Evolutionary conservation across 2,797 vertebrate species (phyloP).

Genomic region (Leptoclinus maculatus): DNA sequence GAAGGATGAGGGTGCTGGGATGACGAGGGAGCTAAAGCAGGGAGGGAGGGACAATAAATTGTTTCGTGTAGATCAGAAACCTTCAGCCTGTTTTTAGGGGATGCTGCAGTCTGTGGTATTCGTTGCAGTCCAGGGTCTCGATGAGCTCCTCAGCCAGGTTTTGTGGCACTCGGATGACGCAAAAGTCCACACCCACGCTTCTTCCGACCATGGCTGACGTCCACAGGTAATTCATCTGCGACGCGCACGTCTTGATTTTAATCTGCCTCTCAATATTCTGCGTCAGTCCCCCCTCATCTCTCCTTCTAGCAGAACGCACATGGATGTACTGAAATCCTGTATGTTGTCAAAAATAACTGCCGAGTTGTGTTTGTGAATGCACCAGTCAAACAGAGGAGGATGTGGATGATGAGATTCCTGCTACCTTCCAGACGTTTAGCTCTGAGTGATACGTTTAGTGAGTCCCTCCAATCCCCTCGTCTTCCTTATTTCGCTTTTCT

Average conservation of each 20-base stretch:
- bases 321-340: slow-evolving; percentile 42
- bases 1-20: slow-evolving; percentile 30
- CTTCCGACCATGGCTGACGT: neutral
- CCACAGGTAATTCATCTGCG: neutral
- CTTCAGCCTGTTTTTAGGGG: neutral
- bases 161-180: slow-evolving; percentile 35
- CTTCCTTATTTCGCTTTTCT: slow-evolving; percentile 11
- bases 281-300: neutral
- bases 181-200: slow-evolving; percentile 17
- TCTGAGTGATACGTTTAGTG: slow-evolving; percentile 30
- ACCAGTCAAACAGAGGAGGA: slow-evolving; percentile 54
- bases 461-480: slow-evolving; percentile 29
- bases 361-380: slow-evolving; percentile 41
- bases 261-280: neutral
- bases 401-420: slow-evolving; percentile 58
- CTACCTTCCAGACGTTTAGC: slow-evolving; percentile 40
- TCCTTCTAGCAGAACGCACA: slow-evolving; percentile 14
- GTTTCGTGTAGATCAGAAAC: slow-evolving; percentile 25
- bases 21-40: slow-evolving; percentile 24
- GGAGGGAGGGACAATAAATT: slow-evolving; percentile 23
- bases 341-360: slow-evolving; percentile 29
- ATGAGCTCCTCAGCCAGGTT: slow-evolving; percentile 29
- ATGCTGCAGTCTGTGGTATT: slow-evolving; percentile 29
- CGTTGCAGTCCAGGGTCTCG: slow-evolving; percentile 28
- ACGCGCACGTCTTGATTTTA: neutral